Evolutionary conservation across 2,888 invertebrate species (phyloP).

Genomic region (Acanthococcus lagerstroemiae): DNA sequence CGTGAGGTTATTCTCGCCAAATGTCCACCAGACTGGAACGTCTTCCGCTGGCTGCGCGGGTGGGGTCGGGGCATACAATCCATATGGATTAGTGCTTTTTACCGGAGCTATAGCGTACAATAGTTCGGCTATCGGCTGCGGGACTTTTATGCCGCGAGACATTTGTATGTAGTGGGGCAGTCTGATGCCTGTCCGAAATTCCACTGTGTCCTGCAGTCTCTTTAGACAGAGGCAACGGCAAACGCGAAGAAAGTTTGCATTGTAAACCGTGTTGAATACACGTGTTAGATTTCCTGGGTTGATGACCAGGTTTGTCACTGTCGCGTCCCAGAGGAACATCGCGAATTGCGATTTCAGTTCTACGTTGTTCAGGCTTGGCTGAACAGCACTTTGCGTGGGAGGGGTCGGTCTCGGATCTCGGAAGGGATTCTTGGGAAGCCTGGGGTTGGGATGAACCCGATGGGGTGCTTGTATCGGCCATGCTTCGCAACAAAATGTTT

Average conservation of each 20-base stretch:
- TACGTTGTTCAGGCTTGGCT: background rate
- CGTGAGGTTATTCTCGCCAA: no score
- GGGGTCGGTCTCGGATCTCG: no score
- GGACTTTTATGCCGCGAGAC: background rate
- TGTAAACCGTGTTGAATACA: background rate
- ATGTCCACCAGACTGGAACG: no score
- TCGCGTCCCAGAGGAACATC: background rate
- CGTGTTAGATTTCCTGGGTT: background rate
- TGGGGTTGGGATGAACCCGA: no score
- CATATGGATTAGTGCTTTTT: background rate
- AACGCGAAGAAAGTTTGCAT: background rate
- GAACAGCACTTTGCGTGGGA: no score
- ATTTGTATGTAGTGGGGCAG: background rate
- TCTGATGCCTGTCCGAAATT: background rate
- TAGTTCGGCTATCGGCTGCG: background rate
- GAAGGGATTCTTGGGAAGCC: no score
- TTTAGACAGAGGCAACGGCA: background rate
- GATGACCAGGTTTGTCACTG: background rate
- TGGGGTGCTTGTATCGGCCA: no score
- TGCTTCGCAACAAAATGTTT: no score
- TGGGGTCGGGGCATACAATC: no score
- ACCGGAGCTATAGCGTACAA: background rate
- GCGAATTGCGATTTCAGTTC: background rate
- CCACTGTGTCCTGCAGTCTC: background rate
- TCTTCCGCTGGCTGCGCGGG: no score